Evolutionary conservation across 2,888 invertebrate genomes (phyloP).

Genomic region (Chydorus sphaericus): DNA sequence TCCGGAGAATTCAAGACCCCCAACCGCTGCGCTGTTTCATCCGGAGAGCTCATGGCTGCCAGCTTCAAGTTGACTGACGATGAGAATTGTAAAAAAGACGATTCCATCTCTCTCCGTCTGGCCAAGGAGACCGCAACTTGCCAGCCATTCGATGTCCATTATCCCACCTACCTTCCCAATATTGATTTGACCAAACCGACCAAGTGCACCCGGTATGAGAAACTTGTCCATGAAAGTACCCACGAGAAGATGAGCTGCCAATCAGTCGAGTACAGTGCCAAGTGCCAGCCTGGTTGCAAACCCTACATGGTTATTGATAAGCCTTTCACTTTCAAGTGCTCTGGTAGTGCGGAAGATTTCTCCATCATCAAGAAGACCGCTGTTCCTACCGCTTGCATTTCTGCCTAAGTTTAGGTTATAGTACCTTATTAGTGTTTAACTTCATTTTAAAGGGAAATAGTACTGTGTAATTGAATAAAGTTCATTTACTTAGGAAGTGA

Average conservation of each 20-base stretch:
- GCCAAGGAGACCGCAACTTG: neutral
- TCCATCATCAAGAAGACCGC: neutral
- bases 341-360: neutral
- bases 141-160: neutral
- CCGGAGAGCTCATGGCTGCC: slow-evolving; percentile 6
- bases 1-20: slow-evolving; percentile 3
- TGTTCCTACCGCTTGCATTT: neutral
- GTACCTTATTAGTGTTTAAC: neutral
- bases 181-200: neutral
- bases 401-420: neutral
- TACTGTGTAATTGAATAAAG: too few relatives aligned
- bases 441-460: too few relatives aligned
- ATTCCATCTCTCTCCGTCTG: neutral
- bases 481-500: too few relatives aligned
- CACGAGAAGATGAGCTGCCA: neutral
- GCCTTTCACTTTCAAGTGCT: slow-evolving; percentile 2
- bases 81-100: neutral
- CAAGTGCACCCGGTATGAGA: slow-evolving; percentile 10
- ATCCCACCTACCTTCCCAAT: neutral
- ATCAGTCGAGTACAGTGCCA: neutral
- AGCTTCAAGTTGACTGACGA: neutral
- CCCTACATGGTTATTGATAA: neutral
- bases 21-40: slow-evolving; percentile 2
- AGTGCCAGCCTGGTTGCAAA: slow-evolving; percentile 1
- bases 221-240: neutral